phyloP scores from a whole-genome alignment of 2,797 vertebrate species.

The Semotilus atromaculatus region DNA sequence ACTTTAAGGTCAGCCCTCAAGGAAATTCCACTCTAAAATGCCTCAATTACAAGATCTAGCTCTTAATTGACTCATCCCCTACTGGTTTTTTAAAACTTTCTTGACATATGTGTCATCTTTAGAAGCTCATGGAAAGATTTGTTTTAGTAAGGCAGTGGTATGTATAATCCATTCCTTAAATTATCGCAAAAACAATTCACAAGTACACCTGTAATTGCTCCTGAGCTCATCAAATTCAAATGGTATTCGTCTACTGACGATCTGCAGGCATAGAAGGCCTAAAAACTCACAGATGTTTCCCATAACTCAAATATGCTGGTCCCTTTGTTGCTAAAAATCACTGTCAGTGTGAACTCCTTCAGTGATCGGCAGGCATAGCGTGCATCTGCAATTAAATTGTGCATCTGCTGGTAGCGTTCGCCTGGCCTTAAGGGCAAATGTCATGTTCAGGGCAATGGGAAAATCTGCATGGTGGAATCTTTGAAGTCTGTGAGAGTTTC shows the following conservation, averaged over 20 bases:
- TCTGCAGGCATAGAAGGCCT: not conserved
- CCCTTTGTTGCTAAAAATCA: not conserved
- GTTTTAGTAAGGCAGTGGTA: constrained; percentile 33
- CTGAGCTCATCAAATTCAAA: not conserved
- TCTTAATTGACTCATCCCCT: constrained; percentile 75
- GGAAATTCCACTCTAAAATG: constrained; percentile 69
- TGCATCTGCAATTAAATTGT: not conserved
- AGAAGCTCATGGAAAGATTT: constrained; percentile 25
- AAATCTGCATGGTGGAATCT: constrained; percentile 15
- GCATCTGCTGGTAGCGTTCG: not conserved
- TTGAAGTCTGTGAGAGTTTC: constrained; percentile 45
- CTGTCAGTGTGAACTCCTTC: not conserved
- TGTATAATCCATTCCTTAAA: not conserved
- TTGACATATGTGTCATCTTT: constrained; percentile 48
- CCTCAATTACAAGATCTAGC: constrained; percentile 60
- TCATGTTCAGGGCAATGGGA: constrained; percentile 37
- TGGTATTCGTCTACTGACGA: not conserved
- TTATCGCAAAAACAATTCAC: not conserved
- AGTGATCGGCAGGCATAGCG: not conserved
- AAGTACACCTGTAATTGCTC: not conserved
- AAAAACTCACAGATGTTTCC: not conserved
- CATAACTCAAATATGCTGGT: not conserved
- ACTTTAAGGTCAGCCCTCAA: constrained; percentile 66
- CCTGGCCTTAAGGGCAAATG: not conserved
- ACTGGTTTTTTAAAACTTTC: constrained; percentile 70